These are phyloP conservation scores for Daphoenositta chrysoptera DNA, from an alignment of 2,113 vertebrate genomes.

Conservation along the genomic window DNA sequence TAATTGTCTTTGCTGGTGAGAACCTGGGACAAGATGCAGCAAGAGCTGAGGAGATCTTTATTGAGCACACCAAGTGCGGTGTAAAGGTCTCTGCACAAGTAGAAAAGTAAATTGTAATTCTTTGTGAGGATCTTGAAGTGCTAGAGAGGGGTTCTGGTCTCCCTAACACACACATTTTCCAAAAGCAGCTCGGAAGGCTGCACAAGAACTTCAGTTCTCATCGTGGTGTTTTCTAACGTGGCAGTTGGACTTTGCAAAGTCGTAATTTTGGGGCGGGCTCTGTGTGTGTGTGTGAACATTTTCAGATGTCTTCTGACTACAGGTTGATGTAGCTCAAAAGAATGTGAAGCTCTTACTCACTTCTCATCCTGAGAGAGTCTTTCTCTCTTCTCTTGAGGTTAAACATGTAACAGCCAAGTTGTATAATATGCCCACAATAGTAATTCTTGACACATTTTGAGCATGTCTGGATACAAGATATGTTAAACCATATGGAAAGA, in stretches of 20 bases:
- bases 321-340: not conserved
- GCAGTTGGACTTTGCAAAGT: not conserved
- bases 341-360: not conserved
- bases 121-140: not conserved
- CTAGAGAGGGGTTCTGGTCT: not conserved
- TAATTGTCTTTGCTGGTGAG: not conserved
- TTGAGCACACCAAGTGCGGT: not conserved
- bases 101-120: not conserved
- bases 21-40: not conserved
- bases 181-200: not conserved
- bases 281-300: not conserved
- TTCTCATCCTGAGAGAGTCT: not conserved
- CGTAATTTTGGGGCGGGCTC: not conserved
- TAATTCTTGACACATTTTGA: slow-evolving; percentile 54
- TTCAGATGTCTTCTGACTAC: not conserved
- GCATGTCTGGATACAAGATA: not conserved
- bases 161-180: not conserved
- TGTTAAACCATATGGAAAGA: slow-evolving; percentile 47
- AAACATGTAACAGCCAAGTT: slow-evolving; percentile 23
- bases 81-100: not conserved
- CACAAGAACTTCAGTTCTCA: not conserved
- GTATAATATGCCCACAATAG: slow-evolving; percentile 49
- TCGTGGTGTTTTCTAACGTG: fast-evolving
- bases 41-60: not conserved
- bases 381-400: not conserved